Evolutionary conservation across 2,113 vertebrate species (phyloP), one percentile per base, ranked within the genome.

Genomic region (Cynopterus brachyotis): DNA sequence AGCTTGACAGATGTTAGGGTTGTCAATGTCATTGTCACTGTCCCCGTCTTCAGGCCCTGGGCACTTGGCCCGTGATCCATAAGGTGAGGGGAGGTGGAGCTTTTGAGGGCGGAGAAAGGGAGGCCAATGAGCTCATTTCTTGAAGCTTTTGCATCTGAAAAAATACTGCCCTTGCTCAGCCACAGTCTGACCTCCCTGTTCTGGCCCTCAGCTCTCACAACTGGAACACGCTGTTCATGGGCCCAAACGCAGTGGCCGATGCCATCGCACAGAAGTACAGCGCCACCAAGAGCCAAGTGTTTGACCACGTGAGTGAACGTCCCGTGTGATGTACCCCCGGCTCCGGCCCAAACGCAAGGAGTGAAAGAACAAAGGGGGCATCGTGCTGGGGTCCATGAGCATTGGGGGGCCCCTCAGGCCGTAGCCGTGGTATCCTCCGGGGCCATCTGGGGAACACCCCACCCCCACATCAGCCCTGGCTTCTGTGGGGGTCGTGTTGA

Each of bases 141-240:
- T 20, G 13, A 9, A 42, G 30, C 9, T 16, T 47, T n/a, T 26
- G 6, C 9, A 3, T 42, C 75, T 70, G 70, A 22, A 5, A 57
- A 28, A 20, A 3, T 4, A 0, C 1, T 19, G 13, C 4, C 7
- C 11, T 24, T 0, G 0, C 6, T 3, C 4, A 0, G 0, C 5
- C 35, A 0, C 0, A 0, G 0, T 8, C 30, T 96, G 79, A 98
- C 40, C 24, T 32, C 66, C 84, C 28, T 19, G 72, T 37, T 92
- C 22, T 95, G 1, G 96, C 59, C 79, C 73, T 3, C 90, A 99
- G 99, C 97, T 99, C 99, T 73, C 99, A 99, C 98, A 99, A 99
- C 98, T 99, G 99, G 99, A 99, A 99, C 96, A 97, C 99, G 0
- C 97, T 99, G 73, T 99, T 99, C 93, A 98, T 99, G 98, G 99